Evolutionary conservation across 2,888 invertebrate species (phyloP), one percentile per base, ranked within the genome.

Genomic region (Fragum sueziense): DNA sequence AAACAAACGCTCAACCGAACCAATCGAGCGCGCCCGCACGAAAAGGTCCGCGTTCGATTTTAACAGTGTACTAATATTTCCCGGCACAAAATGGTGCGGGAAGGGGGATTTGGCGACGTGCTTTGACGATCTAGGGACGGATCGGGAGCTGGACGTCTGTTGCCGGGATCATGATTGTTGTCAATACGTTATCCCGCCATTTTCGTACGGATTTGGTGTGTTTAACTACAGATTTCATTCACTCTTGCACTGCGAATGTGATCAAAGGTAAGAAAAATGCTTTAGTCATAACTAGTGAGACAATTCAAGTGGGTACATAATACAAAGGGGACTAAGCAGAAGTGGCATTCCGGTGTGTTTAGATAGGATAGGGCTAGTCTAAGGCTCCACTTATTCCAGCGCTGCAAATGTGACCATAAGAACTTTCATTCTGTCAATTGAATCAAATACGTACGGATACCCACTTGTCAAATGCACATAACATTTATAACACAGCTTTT

Each of bases 51-150:
- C 85, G 4, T 79, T 85, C 41, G 79, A 86, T 37, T 85, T 86
- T 33, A 82, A 79, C 76, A 84, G 84, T 91, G 93, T 96, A 87
- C 94, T 97, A 76, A 95, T 97, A 83, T 96, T 97, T 65, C 97
- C 97, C 0, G 97, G 97, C 67, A 98, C 98, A 0, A 96, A 97
- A 92, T 98, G 98, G 98, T 98, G 98, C 93, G 98, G 98, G 31
- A 96, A 96, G 88, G 98, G 98, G 0, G 96, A 96, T 91, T 95
- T 96, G 0, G 97, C 97, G 6, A 95, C 95, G 57, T 95, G 96
- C 85, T 97, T 96, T 93, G 96, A 96, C 73, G 96, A 97, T 88
- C 95, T 98, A 61, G 98, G 97, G 11, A 96, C 96, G 57, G 96
- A 97, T 92, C 95, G 96, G 47, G 95, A 95, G 80, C 97, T 97